A percentile compares a stretch with the other conserved stretches of the same genome.
phyloP scores from a whole-genome alignment of 2,797 vertebrate genomes.

The Hippoglossus hippoglossus region DNA sequence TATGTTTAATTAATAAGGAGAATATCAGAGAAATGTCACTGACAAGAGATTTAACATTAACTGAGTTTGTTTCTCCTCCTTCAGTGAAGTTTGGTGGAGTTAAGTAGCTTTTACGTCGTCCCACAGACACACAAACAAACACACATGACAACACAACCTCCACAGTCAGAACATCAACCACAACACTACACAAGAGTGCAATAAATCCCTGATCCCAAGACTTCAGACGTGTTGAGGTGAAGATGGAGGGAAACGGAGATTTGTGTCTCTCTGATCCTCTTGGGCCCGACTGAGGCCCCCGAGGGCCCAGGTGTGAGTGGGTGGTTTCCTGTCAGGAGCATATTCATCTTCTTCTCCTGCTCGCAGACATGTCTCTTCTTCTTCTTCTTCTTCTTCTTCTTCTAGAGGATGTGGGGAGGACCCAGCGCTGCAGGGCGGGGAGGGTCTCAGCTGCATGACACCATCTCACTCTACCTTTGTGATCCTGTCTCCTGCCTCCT shows the following conservation, averaged over 20 bases:
- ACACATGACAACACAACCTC: too few relatives aligned
- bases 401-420: slow-evolving; percentile 33
- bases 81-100: too few relatives aligned
- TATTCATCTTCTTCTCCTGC: slow-evolving; percentile 28
- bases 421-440: slow-evolving; percentile 43
- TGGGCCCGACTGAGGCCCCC: neutral
- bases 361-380: neutral
- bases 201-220: too few relatives aligned
- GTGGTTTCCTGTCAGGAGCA: slow-evolving; percentile 26
- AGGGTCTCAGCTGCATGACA: slow-evolving; percentile 53
- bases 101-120: too few relatives aligned
- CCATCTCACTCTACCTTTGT: slow-evolving; percentile 54
- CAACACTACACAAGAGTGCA: too few relatives aligned
- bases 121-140: too few relatives aligned
- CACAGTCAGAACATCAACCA: too few relatives aligned
- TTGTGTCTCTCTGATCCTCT: slow-evolving; percentile 5
- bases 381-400: neutral
- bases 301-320: slow-evolving; percentile 7
- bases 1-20: too few relatives aligned
- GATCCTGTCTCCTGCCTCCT: slow-evolving; percentile 7
- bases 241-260: neutral
- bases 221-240: neutral
- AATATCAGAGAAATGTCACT: too few relatives aligned
- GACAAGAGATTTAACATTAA: too few relatives aligned
- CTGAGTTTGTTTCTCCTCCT: too few relatives aligned